Conservation (phyloP, 2,113 vertebrate genomes). For the Clarias macrocephalus region DNA sequence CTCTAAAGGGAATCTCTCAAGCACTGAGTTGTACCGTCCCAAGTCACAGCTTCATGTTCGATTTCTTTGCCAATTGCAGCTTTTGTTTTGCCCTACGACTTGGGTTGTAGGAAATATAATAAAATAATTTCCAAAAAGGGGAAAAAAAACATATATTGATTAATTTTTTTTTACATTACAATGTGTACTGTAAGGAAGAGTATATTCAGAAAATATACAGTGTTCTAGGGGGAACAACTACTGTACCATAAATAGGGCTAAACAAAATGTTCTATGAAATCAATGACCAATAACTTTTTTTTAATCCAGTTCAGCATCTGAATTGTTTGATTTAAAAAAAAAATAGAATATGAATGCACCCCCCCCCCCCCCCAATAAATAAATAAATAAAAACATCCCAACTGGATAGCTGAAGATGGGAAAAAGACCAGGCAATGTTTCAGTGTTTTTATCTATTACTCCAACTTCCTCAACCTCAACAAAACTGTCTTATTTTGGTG, state of each 20-base stretch:
- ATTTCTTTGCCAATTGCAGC: neutral
- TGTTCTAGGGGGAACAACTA: neutral
- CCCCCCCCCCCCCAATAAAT: no score
- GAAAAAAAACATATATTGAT: neutral
- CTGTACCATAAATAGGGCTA: no score
- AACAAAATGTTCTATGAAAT: no score
- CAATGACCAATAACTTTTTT: no score
- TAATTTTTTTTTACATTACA: neutral
- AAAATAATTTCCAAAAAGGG: neutral
- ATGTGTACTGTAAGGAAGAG: neutral
- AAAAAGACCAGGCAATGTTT: neutral
- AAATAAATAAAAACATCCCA: no score
- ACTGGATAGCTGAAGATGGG: neutral
- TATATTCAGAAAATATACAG: neutral
- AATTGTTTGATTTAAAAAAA: neutral
- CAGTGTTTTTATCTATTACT: no score
- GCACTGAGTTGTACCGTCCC: slow-evolving; percentile 51
- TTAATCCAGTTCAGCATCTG: no score
- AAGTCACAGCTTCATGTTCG: slow-evolving; percentile 45
- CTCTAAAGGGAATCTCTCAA: slow-evolving; percentile 59
- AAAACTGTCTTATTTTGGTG: neutral
- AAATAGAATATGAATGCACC: neutral
- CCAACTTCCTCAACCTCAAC: no score
- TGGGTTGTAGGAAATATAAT: neutral
- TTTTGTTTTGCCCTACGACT: neutral